These are phyloP conservation scores for Mungos mungo DNA, from an alignment of 2,113 vertebrate genomes.

Conservation along the genomic window DNA sequence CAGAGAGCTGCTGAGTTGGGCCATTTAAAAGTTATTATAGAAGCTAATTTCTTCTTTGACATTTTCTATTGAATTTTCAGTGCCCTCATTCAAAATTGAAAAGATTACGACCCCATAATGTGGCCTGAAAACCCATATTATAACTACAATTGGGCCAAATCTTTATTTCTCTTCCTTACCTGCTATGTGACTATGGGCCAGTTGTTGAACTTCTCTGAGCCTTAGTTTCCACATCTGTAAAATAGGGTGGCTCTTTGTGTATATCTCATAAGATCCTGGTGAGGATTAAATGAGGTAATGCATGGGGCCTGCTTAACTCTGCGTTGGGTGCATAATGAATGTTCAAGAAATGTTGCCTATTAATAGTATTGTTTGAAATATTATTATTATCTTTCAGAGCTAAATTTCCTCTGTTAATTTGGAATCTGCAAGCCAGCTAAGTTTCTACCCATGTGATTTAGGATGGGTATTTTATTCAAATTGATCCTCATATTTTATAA, in stretches of 20 bases:
- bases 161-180: not conserved
- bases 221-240: not conserved
- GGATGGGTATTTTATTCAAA: not conserved
- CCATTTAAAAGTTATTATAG: slow-evolving; percentile 54
- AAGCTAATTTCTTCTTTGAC: slow-evolving; percentile 58
- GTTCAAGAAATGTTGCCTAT: not conserved
- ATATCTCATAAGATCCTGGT: not conserved
- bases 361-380: not conserved
- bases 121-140: slow-evolving; percentile 2
- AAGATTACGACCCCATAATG: slow-evolving; percentile 20
- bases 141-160: not conserved
- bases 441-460: not conserved
- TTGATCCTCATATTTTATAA: not conserved
- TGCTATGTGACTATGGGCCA: not conserved
- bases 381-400: not conserved
- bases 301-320: not conserved
- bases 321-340: not conserved
- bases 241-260: not conserved
- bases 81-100: slow-evolving; percentile 55
- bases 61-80: slow-evolving; percentile 57
- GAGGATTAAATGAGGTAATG: not conserved
- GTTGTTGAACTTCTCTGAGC: not conserved
- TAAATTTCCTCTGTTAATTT: not conserved
- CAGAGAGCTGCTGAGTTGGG: not conserved
- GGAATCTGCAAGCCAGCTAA: not conserved